These are phyloP conservation scores for Hypocryptadius cinnamomeus DNA, from an alignment of 2,113 vertebrate species.

Conservation along the genomic window DNA sequence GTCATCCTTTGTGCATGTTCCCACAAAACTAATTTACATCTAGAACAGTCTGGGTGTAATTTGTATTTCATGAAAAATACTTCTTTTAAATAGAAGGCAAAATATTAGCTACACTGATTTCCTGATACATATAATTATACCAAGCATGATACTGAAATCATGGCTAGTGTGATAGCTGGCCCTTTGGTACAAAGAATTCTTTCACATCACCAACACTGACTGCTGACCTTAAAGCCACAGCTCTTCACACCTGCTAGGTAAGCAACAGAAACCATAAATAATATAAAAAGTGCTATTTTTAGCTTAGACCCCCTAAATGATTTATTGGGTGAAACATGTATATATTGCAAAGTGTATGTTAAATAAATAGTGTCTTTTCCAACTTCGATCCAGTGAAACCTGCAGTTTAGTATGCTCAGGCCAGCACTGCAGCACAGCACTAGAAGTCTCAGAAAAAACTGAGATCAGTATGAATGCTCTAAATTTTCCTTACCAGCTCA, in stretches of 20 bases:
- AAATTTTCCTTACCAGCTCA: fast-evolving
- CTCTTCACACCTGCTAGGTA: neutral
- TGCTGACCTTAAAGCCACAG: neutral
- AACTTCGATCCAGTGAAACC: neutral
- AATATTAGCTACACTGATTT: neutral
- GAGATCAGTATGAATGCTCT: neutral
- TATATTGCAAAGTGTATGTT: neutral
- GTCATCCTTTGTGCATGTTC: neutral
- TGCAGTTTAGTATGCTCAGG: neutral
- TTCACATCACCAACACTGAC: neutral
- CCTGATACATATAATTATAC: neutral
- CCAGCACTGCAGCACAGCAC: neutral
- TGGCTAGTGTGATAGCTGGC: neutral
- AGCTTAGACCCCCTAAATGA: neutral
- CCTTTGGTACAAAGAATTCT: neutral
- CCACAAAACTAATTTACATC: neutral
- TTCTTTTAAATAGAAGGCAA: neutral
- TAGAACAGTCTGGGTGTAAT: neutral
- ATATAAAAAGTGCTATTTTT: neutral
- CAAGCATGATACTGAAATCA: neutral
- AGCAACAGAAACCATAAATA: neutral
- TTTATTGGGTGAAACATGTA: neutral
- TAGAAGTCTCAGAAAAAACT: neutral
- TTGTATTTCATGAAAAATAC: neutral
- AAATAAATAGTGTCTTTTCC: neutral